Evolutionary conservation across 2,113 vertebrate species (phyloP).

Genomic region (Oryzias javanicus): DNA sequence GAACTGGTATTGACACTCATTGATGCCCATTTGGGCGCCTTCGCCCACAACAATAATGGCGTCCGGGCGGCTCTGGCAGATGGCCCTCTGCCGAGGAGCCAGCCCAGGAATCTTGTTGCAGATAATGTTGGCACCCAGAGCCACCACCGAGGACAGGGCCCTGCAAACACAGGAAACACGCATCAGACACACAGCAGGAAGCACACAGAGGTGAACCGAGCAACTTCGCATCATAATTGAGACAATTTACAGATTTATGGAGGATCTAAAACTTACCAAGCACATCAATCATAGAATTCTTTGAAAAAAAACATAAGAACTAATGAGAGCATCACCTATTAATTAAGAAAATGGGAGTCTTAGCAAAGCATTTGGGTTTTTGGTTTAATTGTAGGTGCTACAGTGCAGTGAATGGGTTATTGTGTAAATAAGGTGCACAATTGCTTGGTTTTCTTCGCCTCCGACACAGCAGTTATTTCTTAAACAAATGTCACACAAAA

Average conservation of each 20-base stretch:
- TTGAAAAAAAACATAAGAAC: not conserved
- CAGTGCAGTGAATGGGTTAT: constrained; percentile 39
- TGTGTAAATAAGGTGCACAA: constrained; percentile 32
- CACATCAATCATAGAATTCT: no score
- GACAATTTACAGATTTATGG: no score
- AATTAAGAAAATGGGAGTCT: constrained; percentile 52
- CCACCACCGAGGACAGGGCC: constrained; percentile 83
- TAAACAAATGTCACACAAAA: constrained; percentile 51
- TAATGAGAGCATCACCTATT: constrained; percentile 41
- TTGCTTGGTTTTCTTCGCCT: constrained; percentile 30
- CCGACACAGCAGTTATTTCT: constrained; percentile 37
- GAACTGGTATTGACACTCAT: constrained; percentile 99
- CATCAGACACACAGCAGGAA: constrained; percentile 8
- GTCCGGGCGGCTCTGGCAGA: constrained; percentile 99
- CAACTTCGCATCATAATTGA: constrained; percentile 1
- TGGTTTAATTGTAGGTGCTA: constrained; percentile 64
- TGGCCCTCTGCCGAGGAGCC: constrained; percentile 96
- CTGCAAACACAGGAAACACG: constrained; percentile 48
- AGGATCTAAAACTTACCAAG: no score
- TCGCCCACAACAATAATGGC: constrained; percentile 99
- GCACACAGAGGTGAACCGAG: constrained; percentile 21
- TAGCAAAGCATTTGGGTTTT: constrained; percentile 51
- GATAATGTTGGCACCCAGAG: constrained; percentile 89
- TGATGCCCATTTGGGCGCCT: constrained; percentile 99
- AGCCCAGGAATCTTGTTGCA: constrained; percentile 99